Conservation (phyloP, 2,797 vertebrate genomes). For the Thalassophryne amazonica region DNA sequence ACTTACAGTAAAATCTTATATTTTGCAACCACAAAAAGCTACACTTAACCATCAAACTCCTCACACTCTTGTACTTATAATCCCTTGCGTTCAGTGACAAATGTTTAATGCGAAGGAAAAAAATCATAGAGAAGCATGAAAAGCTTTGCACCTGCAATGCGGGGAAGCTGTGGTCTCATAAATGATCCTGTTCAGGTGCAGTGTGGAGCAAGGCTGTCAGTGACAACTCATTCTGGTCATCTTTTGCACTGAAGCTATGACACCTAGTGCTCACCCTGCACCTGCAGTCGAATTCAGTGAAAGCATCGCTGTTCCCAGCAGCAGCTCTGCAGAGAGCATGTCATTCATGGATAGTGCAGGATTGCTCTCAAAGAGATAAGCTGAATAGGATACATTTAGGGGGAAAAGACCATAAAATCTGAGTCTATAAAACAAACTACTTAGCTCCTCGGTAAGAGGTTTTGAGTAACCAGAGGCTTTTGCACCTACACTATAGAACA, state of each 20-base stretch:
- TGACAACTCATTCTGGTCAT: slow-evolving; percentile 18
- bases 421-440: slow-evolving; percentile 47
- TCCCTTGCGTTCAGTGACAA: slow-evolving; percentile 14
- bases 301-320: slow-evolving; percentile 44
- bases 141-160: slow-evolving; percentile 50
- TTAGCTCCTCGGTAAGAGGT: slow-evolving; percentile 19
- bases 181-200: slow-evolving; percentile 40
- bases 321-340: slow-evolving; percentile 31
- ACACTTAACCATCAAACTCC: slow-evolving; percentile 7
- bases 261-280: slow-evolving; percentile 31
- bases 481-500: slow-evolving; percentile 31
- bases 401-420: slow-evolving; percentile 45
- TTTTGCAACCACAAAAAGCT: slow-evolving; percentile 21
- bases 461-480: slow-evolving; percentile 24
- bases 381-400: slow-evolving; percentile 2
- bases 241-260: slow-evolving; percentile 49
- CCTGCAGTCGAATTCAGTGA: slow-evolving; percentile 42
- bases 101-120: slow-evolving; percentile 23
- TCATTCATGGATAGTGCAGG: slow-evolving; percentile 46
- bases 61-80: slow-evolving; percentile 11
- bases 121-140: slow-evolving; percentile 12
- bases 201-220: slow-evolving; percentile 16
- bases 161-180: slow-evolving; percentile 40
- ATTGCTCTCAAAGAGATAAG: slow-evolving; percentile 16
- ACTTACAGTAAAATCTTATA: slow-evolving; percentile 29